Evolutionary conservation across 2,888 invertebrate species (phyloP), one percentile per base, ranked within the genome.

Genomic region (Gortyna flavago): DNA sequence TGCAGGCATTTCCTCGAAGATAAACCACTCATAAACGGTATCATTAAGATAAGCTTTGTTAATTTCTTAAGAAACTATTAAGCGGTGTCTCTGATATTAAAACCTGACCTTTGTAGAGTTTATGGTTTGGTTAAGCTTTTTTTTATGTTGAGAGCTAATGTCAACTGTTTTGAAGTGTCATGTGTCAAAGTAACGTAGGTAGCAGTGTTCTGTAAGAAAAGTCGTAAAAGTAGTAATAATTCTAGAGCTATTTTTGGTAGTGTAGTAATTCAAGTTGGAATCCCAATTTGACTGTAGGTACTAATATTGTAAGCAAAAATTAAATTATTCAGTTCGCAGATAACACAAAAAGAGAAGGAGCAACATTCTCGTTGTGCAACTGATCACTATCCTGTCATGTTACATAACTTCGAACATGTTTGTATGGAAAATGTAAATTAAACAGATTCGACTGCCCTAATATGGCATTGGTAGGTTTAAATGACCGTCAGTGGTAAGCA

Each of bases 11-110:
- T 94, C 94, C 91, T 89, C 85, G 87, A 91, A 94, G 94, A 95
- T 95, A 94, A 93, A 90, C 80, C 80, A 48, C 88, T 83, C 91
- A 91, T 94, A 94, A 93, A 88, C 86, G 86, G 84, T 89, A 89
- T 90, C 90, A 90, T 93, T 90, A 90, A 95, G 95, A 95, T 95
- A 95, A 94, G 87, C 83, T 80, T 92, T 89, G 92, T 93, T 95
- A 94, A 95, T 95, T 95, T 94, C 93, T 88, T 91, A 92, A 90
- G 92, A 94, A 93, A 93, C 92, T 91, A 93, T 91, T 91, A 92
- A 89, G 91, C 92, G 92, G 93, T 88, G 89, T 84, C 89, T 93
- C 80, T 92, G 91, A 91, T 92, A 92, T 87, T 75, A 85, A 87
- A 87, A 89, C 87, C 87, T 90, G 90, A 91, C 90, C 91, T 90